Evolutionary conservation across 2,888 invertebrate genomes (phyloP).

Genomic region (Trypoxylon attenuatum): DNA sequence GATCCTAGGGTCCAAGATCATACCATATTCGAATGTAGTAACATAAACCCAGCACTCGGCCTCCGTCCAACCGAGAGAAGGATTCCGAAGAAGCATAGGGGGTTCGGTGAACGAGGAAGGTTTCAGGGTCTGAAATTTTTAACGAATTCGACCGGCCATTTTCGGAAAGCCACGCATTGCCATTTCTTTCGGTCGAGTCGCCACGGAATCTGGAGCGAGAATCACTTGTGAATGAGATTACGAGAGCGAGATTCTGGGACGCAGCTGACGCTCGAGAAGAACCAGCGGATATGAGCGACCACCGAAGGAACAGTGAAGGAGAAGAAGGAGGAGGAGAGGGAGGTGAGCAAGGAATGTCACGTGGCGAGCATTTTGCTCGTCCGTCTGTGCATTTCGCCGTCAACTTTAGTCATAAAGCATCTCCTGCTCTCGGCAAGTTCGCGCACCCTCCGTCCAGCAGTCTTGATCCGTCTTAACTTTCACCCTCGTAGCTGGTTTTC

Average conservation of each 20-base stretch:
- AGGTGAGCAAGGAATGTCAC: constrained; percentile 34
- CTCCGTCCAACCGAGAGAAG: not conserved
- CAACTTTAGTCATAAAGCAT: constrained; percentile 48
- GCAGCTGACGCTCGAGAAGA: constrained; percentile 33
- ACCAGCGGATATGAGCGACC: constrained; percentile 28
- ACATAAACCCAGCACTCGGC: constrained; percentile 11
- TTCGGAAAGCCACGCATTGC: not conserved
- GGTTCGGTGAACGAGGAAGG: not conserved
- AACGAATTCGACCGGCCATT: constrained; percentile 2
- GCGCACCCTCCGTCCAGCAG: constrained; percentile 10
- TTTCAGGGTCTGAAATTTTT: not conserved
- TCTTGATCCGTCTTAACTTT: constrained; percentile 9
- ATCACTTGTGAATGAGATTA: constrained; percentile 34
- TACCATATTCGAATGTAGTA: constrained; percentile 14
- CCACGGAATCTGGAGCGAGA: constrained; percentile 7
- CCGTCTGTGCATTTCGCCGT: constrained; percentile 42
- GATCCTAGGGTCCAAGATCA: constrained; percentile 7
- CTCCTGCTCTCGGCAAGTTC: constrained; percentile 12
- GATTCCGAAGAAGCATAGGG: not conserved
- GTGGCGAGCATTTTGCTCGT: constrained; percentile 43
- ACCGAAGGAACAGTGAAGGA: not conserved
- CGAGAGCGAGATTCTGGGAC: constrained; percentile 18
- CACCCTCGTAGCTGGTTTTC: constrained; percentile 1
- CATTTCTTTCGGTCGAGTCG: not conserved
- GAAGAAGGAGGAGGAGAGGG: not conserved